These are phyloP conservation scores for Cephus pygmeus DNA, from an alignment of 2,888 invertebrate genomes.

Conservation along the genomic window DNA sequence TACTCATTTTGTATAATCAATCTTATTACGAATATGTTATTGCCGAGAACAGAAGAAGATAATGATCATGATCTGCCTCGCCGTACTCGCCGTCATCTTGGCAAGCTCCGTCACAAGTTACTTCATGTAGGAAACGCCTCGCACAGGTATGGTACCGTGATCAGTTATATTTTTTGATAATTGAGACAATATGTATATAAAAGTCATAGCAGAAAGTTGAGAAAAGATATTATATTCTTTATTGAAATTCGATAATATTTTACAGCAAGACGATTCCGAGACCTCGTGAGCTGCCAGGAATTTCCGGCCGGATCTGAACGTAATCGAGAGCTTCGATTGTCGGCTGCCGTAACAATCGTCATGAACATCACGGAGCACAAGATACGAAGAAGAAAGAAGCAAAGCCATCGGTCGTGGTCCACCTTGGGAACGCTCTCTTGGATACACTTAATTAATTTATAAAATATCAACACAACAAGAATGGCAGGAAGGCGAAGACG, in stretches of 20 bases:
- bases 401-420: no score
- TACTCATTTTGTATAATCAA: slow-evolving; percentile 5
- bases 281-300: slow-evolving; percentile 33
- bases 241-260: slow-evolving; percentile 13
- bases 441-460: no score
- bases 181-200: neutral
- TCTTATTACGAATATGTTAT: slow-evolving; percentile 28
- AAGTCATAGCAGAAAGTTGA: neutral
- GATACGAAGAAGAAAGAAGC: no score
- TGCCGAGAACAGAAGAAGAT: slow-evolving; percentile 87
- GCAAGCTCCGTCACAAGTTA: slow-evolving; percentile 76
- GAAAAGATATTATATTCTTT: neutral
- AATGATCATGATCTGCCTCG: slow-evolving; percentile 90
- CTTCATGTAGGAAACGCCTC: slow-evolving; percentile 69
- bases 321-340: no score
- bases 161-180: slow-evolving; percentile 2
- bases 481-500: no score
- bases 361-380: no score
- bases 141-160: slow-evolving; percentile 43
- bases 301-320: no score
- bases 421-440: no score
- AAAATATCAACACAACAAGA: no score
- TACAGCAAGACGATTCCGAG: slow-evolving; percentile 41
- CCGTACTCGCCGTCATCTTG: slow-evolving; percentile 81
- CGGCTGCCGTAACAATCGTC: no score